These are phyloP conservation scores for Pristionchus entomophagus DNA, from an alignment of 2,888 invertebrate species.

Conservation along the genomic window DNA sequence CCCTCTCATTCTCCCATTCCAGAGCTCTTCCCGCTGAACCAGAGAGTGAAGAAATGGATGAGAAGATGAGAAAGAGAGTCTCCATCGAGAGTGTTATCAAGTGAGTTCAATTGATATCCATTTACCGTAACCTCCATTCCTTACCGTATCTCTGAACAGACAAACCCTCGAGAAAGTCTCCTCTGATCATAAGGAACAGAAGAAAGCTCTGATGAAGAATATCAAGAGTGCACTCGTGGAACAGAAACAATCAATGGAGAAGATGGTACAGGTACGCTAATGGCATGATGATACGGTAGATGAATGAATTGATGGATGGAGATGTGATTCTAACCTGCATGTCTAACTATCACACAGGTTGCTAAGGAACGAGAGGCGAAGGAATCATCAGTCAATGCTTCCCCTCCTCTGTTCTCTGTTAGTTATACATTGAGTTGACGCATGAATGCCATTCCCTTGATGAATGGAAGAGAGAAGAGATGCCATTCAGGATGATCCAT, in stretches of 20 bases:
- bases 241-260: constrained; percentile 47
- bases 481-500: constrained; percentile 11
- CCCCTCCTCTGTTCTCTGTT: background rate
- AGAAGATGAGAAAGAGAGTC: constrained; percentile 42
- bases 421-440: background rate
- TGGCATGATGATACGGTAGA: background rate
- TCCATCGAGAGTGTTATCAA: constrained; percentile 48
- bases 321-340: constrained; percentile 9
- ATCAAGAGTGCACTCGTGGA: constrained; percentile 47
- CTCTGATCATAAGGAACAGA: constrained; percentile 37
- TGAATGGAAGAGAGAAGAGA: background rate
- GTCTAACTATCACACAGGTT: background rate
- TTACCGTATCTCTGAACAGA: too few species aligned
- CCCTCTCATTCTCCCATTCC: background rate
- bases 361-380: constrained; percentile 26
- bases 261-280: constrained; percentile 26
- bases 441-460: background rate
- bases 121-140: background rate
- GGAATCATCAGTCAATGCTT: background rate
- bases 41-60: constrained; percentile 38
- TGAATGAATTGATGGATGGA: background rate
- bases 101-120: background rate
- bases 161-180: constrained; percentile 42
- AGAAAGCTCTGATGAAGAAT: constrained; percentile 47
- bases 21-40: constrained; percentile 12